These are phyloP conservation scores for Nesoenas mayeri DNA, from an alignment of 2,113 vertebrate species.

Conservation along the genomic window DNA sequence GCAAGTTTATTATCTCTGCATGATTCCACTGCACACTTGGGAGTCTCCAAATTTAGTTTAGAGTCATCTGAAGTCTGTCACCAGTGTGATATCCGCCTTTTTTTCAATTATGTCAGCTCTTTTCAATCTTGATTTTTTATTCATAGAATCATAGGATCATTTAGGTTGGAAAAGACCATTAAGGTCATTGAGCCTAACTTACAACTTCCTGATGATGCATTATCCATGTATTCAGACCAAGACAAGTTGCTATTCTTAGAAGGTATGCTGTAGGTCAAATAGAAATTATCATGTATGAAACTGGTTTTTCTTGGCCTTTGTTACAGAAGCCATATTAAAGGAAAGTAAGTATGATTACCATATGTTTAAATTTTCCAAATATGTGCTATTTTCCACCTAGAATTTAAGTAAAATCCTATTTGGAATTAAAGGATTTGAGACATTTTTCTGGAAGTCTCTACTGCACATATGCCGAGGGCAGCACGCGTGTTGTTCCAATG, in stretches of 20 bases:
- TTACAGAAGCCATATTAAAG: neutral
- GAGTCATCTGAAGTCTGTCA: neutral
- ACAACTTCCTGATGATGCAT: neutral
- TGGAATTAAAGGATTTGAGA: neutral
- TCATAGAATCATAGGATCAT: neutral
- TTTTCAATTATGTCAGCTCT: neutral
- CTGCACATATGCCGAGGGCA: neutral
- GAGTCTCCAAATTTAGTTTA: neutral
- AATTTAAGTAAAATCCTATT: neutral
- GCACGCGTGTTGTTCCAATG: neutral
- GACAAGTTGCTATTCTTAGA: neutral
- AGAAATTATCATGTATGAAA: neutral
- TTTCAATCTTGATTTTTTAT: neutral
- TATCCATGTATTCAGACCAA: neutral
- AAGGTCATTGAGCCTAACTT: neutral
- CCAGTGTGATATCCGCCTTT: neutral
- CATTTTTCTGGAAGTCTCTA: neutral
- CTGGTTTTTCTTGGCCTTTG: neutral
- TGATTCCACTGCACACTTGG: neutral
- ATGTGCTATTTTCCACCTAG: neutral
- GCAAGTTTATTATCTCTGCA: neutral
- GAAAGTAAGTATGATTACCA: neutral
- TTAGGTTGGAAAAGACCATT: too few relatives aligned
- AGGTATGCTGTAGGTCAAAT: neutral
- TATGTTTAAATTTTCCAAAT: neutral